phyloP scores from a whole-genome alignment of 2,797 vertebrate genomes.

The Sebastes hopkinsi region DNA sequence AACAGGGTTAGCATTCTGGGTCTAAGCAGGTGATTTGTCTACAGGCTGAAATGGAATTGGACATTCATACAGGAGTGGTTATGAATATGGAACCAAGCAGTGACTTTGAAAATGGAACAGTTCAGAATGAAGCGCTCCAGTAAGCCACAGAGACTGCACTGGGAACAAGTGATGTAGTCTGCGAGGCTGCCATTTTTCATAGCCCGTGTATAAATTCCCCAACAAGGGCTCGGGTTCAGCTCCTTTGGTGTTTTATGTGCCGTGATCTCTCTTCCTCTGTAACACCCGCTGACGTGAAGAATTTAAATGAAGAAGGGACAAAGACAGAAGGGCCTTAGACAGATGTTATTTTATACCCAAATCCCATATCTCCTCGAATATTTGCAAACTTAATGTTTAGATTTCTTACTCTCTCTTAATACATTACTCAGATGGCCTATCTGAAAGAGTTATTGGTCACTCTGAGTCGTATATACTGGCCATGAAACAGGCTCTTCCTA shows the following conservation, averaged over 20 bases:
- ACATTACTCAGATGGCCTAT: neutral
- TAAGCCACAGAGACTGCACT: conserved; percentile 50
- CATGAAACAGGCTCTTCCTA: neutral
- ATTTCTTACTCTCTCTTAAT: neutral
- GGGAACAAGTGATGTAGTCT: conserved; percentile 47
- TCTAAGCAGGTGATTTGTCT: conserved; percentile 69
- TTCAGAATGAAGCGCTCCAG: conserved; percentile 59
- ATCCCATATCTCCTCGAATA: neutral
- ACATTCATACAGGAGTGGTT: conserved; percentile 61
- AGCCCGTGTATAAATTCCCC: conserved; percentile 38
- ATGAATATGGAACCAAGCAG: conserved; percentile 68
- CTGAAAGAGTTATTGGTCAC: neutral
- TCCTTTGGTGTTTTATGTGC: conserved; percentile 42
- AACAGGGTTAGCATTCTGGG: conserved; percentile 54
- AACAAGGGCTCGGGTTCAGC: conserved; percentile 32
- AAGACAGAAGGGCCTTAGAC: neutral
- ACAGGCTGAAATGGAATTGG: conserved; percentile 55
- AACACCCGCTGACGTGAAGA: conserved; percentile 34
- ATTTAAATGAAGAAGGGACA: conserved; percentile 34
- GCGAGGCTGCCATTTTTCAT: conserved; percentile 62
- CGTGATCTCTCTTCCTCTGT: conserved; percentile 38
- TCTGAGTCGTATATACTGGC: neutral
- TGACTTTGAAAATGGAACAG: conserved; percentile 64
- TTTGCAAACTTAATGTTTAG: neutral
- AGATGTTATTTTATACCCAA: neutral